phyloP scores from a whole-genome alignment of 2,888 invertebrate genomes.

The Xestia c-nigrum region DNA sequence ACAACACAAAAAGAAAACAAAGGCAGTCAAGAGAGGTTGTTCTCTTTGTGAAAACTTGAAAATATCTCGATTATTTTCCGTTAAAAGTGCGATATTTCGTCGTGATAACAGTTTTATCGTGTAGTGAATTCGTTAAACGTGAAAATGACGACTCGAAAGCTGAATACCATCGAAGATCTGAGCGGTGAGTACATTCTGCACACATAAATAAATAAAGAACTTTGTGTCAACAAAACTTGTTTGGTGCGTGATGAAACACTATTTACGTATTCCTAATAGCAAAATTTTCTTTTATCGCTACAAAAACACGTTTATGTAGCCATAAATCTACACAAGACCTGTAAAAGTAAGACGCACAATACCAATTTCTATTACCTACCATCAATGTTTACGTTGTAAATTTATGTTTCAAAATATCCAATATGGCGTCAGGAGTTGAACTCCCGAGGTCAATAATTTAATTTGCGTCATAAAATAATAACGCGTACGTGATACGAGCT shows the following conservation, averaged over 20 bases:
- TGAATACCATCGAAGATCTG: constrained; percentile 88
- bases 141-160: constrained; percentile 86
- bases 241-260: constrained; percentile 73
- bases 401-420: constrained; percentile 60
- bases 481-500: constrained; percentile 70
- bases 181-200: constrained; percentile 83
- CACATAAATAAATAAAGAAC: constrained; percentile 80
- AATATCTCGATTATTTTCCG: constrained; percentile 63
- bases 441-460: constrained; percentile 72
- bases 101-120: constrained; percentile 63
- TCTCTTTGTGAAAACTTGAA: constrained; percentile 64
- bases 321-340: background rate
- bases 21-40: constrained; percentile 69
- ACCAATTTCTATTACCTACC: constrained; percentile 33
- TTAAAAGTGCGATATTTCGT: constrained; percentile 65
- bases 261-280: constrained; percentile 69
- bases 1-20: constrained; percentile 78
- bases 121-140: constrained; percentile 64
- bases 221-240: constrained; percentile 73
- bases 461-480: constrained; percentile 71
- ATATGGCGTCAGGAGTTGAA: constrained; percentile 69
- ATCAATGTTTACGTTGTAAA: constrained; percentile 61
- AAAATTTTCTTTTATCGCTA: constrained; percentile 13
- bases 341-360: constrained; percentile 25
- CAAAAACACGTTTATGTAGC: background rate